These are phyloP conservation scores for Pollenia amentaria DNA, from an alignment of 2,888 invertebrate genomes.

Conservation along the genomic window DNA sequence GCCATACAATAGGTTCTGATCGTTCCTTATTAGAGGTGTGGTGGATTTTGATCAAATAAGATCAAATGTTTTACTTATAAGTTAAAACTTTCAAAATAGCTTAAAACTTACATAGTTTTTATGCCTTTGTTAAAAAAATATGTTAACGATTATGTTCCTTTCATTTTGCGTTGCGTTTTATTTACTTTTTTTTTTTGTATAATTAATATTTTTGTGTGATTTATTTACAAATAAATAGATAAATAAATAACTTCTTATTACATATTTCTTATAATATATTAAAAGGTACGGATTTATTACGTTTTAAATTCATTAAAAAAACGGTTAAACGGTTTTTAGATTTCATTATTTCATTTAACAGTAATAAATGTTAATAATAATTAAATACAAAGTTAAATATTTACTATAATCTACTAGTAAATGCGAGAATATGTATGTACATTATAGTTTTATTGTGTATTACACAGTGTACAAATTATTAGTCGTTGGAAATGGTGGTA, in stretches of 20 bases:
- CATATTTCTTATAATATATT: conserved; percentile 50
- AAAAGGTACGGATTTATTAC: conserved; percentile 61
- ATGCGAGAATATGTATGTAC: conserved; percentile 53
- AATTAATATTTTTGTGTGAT: background rate
- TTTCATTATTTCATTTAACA: conserved; percentile 16
- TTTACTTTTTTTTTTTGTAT: conserved; percentile 52
- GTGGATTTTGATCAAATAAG: no score
- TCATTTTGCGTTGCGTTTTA: background rate
- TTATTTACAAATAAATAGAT: conserved; percentile 59
- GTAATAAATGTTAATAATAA: conserved; percentile 34
- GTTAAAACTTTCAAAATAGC: no score
- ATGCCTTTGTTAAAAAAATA: no score
- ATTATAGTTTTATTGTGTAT: background rate
- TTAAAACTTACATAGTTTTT: no score
- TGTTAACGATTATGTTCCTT: no score
- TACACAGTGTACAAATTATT: background rate
- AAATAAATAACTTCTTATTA: conserved; percentile 10
- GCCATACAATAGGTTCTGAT: no score
- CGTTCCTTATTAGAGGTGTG: no score
- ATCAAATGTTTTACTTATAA: no score
- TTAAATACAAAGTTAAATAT: conserved; percentile 36
- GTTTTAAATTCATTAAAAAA: conserved; percentile 38
- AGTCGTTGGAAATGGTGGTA: conserved; percentile 54
- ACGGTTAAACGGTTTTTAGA: conserved; percentile 15
- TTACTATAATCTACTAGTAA: conserved; percentile 58